Evolutionary conservation across 2,113 vertebrate species (phyloP).

Genomic region (Quiscalus mexicanus): DNA sequence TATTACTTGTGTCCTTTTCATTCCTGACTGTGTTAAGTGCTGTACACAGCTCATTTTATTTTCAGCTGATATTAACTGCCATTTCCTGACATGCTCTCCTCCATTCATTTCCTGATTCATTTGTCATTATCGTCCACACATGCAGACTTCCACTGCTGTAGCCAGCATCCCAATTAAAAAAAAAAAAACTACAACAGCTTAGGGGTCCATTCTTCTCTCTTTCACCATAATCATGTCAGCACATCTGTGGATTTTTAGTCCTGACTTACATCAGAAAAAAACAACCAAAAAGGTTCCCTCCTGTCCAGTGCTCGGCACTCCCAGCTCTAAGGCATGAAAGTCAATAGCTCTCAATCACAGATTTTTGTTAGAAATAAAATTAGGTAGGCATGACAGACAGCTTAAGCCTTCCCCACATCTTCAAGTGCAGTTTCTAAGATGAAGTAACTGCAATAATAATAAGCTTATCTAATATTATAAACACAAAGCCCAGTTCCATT

Average conservation of each 20-base stretch:
- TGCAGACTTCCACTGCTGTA: neutral
- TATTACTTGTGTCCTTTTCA: neutral
- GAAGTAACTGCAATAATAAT: neutral
- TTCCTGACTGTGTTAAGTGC: neutral
- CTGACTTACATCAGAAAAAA: neutral
- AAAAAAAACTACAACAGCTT: too few relatives aligned
- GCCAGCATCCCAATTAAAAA: neutral
- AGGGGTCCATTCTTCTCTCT: neutral
- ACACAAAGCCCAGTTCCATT: neutral
- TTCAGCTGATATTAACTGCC: neutral
- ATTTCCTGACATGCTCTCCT: neutral
- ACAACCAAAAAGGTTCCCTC: neutral
- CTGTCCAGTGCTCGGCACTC: neutral
- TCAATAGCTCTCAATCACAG: neutral
- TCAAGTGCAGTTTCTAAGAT: neutral
- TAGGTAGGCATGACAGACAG: neutral
- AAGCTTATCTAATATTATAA: neutral
- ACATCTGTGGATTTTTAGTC: neutral
- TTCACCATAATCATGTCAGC: neutral
- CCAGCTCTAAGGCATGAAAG: neutral
- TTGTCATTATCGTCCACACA: neutral
- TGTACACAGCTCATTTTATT: slow-evolving; percentile 3
- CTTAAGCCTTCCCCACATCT: neutral
- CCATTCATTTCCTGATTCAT: neutral
- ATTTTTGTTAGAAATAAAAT: neutral